Evolutionary conservation across 2,797 vertebrate genomes (phyloP), one percentile per base, ranked within the genome.

Genomic region (Sebastes umbrosus): DNA sequence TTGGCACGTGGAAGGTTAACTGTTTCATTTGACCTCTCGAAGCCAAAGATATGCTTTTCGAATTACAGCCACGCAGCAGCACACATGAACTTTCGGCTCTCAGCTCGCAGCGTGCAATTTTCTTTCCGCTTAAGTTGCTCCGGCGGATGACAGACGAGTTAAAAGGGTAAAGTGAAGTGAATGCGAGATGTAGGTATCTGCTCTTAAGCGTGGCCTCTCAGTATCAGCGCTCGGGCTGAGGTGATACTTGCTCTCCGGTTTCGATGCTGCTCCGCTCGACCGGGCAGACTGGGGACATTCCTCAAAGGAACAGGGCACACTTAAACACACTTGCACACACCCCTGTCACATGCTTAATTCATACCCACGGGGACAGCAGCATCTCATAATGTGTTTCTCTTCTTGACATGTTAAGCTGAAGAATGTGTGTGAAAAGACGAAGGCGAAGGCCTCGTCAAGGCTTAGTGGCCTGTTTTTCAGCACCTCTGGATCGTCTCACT

Each of bases 261-360:
- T 96, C 96, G 92, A 88, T 93, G 90, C 78, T 84, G 87, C 91
- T 96, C 86, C 29, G 74, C 93, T 93, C 82, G 78, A 93, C 91
- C 67, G 84, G 90, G 93, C 90, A 88, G 95, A 95, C 94, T 72
- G 93, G 94, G 93, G 90, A 92, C 96, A 96, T 96, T 96, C 95
- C 94, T 95, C 43, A 81, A 75, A 90, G 79, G 88, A 87, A 75
- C 87, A 89, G 77, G 86, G 81, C 90, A 87, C 92, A 89, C 87
- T 91, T 91, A 85, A 87, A 88, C 79, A 90, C 70, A 86, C 76
- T 73, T 20, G 76, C 80, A 86, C 88, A 92, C 93, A 57, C 90
- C 79, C 80, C 88, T 91, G 90, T 93, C 92, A 92, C 86, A 90
- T 82, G 84, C 78, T 77, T 81, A 84, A 92, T 85, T 85, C 80